phyloP scores from a whole-genome alignment of 2,888 invertebrate genomes.

The Eilema sororculum region DNA sequence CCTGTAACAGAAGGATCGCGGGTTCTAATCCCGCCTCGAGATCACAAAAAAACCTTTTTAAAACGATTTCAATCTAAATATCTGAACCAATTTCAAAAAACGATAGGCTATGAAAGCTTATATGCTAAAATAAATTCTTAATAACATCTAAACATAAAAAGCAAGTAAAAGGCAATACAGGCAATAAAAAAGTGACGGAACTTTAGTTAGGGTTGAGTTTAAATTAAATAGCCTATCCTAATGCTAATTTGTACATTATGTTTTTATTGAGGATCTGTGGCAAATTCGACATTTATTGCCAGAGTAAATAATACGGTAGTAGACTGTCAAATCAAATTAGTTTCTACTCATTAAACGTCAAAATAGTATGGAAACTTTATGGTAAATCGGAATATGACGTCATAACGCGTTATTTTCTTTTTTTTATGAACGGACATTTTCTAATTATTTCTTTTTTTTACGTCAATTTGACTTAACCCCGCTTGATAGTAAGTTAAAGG shows the following conservation, averaged over 20 bases:
- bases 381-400: not conserved
- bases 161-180: not conserved
- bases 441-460: too few species aligned
- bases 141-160: not conserved
- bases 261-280: not conserved
- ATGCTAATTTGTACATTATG: not conserved
- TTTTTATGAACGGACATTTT: too few species aligned
- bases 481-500: too few species aligned
- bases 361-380: not conserved
- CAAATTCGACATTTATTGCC: not conserved
- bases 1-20: too few species aligned
- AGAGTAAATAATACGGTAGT: not conserved
- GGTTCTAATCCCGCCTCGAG: too few species aligned
- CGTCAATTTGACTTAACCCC: too few species aligned
- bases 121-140: not conserved
- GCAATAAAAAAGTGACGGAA: too few species aligned
- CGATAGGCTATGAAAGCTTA: not conserved
- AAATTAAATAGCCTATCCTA: not conserved
- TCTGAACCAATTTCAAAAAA: not conserved
- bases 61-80: too few species aligned
- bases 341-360: not conserved
- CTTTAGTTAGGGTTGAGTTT: not conserved
- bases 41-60: too few species aligned
- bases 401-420: not conserved
- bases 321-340: not conserved